phyloP scores from a whole-genome alignment of 2,888 invertebrate species.

The Acronicta aceris region DNA sequence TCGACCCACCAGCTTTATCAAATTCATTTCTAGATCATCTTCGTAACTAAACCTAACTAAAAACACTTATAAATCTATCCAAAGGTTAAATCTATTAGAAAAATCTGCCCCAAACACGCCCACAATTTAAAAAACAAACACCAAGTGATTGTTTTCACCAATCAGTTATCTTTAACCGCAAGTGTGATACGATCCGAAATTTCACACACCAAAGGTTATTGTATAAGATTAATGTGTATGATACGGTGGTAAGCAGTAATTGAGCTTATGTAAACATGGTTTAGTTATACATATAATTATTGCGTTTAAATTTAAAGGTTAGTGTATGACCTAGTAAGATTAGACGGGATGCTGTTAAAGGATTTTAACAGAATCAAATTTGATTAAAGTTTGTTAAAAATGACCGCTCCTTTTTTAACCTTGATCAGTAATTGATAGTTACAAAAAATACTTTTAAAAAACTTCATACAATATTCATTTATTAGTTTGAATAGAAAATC shows the following conservation, averaged over 20 bases:
- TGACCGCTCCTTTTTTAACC: not conserved
- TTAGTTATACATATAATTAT: constrained; percentile 50
- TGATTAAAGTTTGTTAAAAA: not conserved
- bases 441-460: not conserved
- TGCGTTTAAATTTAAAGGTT: constrained; percentile 42
- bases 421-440: too few relatives aligned
- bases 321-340: constrained; percentile 40
- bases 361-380: constrained; percentile 13
- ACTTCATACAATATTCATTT: too few relatives aligned
- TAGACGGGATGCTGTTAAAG: constrained; percentile 6
- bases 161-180: constrained; percentile 35
- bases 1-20: not conserved
- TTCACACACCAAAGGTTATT: constrained; percentile 53
- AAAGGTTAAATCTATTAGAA: constrained; percentile 38
- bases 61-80: constrained; percentile 46
- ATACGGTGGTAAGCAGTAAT: constrained; percentile 33
- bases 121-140: constrained; percentile 34
- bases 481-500: too few relatives aligned
- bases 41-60: constrained; percentile 24
- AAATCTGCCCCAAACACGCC: constrained; percentile 29
- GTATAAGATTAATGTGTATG: constrained; percentile 51
- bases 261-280: constrained; percentile 45
- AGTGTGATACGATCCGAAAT: constrained; percentile 42
- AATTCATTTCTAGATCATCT: constrained; percentile 23
- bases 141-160: constrained; percentile 34